phyloP scores from a whole-genome alignment of 2,888 invertebrate species.

The Hedya salicella region DNA sequence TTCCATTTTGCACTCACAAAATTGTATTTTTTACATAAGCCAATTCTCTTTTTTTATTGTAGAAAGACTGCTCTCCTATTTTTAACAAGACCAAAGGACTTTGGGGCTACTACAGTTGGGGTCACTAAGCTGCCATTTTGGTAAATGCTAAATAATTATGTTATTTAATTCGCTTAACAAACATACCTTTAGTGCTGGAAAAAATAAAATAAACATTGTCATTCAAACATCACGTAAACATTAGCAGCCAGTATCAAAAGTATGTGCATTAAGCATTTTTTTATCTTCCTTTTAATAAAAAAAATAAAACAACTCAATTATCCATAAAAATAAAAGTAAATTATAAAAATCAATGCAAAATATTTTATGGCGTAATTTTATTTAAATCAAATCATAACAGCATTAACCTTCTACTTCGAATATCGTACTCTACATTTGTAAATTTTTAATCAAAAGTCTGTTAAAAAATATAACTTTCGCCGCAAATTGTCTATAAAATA shows the following conservation, averaged over 20 bases:
- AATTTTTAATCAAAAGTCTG: constrained; percentile 16
- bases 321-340: constrained; percentile 47
- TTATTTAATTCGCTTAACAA: constrained; percentile 66
- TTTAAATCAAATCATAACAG: constrained; percentile 25
- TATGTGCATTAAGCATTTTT: constrained; percentile 69
- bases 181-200: constrained; percentile 73
- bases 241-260: constrained; percentile 69
- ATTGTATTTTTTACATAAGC: constrained; percentile 14
- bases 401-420: constrained; percentile 35
- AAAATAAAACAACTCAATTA: constrained; percentile 44
- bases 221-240: constrained; percentile 34
- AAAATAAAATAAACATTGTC: constrained; percentile 31
- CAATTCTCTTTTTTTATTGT: constrained; percentile 22
- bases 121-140: constrained; percentile 82
- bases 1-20: constrained; percentile 21
- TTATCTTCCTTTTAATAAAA: constrained; percentile 57
- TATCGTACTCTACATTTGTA: constrained; percentile 28
- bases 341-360: constrained; percentile 46
- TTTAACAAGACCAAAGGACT: constrained; percentile 60
- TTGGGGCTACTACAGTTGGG: constrained; percentile 63
- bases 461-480: constrained; percentile 46
- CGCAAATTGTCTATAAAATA: constrained; percentile 29
- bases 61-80: constrained; percentile 54
- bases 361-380: constrained; percentile 16
- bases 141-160: constrained; percentile 80